Percentiles rank a stretch among this genome's conserved stretches.
phyloP scores from a whole-genome alignment of 2,113 vertebrate species.

The Oreocharis arfaki region DNA sequence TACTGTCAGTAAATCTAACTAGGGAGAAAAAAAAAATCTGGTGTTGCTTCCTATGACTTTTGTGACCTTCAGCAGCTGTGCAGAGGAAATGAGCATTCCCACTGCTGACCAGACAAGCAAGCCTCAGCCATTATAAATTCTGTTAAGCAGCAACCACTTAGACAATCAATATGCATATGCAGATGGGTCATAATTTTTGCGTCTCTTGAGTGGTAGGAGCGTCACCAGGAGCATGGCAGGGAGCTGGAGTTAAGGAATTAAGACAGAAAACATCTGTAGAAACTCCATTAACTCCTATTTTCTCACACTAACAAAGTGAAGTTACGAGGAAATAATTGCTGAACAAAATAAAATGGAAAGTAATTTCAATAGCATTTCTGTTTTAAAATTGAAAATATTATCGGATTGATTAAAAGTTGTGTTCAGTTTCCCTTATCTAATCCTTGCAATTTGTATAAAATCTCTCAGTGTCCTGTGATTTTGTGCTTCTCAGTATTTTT shows the following conservation, averaged over 20 bases:
- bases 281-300: neutral
- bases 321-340: neutral
- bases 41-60: neutral
- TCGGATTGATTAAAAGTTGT: neutral
- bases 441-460: neutral
- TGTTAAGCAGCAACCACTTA: neutral
- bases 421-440: neutral
- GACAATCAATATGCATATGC: neutral
- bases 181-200: neutral
- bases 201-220: neutral
- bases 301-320: neutral
- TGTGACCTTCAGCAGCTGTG: conserved; percentile 13
- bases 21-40: neutral
- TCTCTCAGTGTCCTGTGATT: neutral
- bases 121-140: neutral
- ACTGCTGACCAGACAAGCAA: neutral
- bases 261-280: neutral
- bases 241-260: neutral
- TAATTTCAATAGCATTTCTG: neutral
- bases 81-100: neutral
- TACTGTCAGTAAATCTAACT: neutral
- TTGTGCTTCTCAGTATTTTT: neutral
- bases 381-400: neutral
- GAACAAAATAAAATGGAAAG: neutral
- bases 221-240: neutral